A percentile compares a stretch with the other conserved stretches of the same genome.
Conservation (phyloP, 2,113 vertebrate species). For the Castor canadensis region DNA sequence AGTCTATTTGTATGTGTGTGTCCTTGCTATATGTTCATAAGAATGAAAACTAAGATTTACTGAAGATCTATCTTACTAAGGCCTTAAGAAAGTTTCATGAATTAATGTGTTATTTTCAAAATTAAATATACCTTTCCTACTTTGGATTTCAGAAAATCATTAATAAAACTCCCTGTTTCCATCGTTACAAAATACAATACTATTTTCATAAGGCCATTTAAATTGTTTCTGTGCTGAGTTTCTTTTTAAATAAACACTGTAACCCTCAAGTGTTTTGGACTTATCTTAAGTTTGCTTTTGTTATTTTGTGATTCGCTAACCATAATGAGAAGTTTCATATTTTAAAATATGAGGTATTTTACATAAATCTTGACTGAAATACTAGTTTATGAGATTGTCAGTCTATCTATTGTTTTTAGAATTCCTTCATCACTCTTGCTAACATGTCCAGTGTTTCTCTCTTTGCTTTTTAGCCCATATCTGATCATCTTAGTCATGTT, state of each 20-base stretch:
- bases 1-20: background rate
- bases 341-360: background rate
- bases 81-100: constrained; percentile 1
- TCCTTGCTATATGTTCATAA: background rate
- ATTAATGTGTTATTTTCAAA: background rate
- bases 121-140: background rate
- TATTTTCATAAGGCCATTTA: background rate
- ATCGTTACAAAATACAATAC: background rate
- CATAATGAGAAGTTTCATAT: background rate
- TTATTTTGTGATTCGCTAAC: constrained; percentile 29
- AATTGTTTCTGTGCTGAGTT: background rate
- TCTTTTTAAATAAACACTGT: constrained; percentile 25
- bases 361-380: background rate
- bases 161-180: background rate
- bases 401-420: background rate
- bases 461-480: background rate
- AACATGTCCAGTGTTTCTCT: background rate
- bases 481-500: background rate
- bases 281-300: constrained; percentile 9
- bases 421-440: background rate
- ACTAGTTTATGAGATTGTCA: background rate
- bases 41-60: background rate
- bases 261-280: background rate
- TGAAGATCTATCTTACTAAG: background rate
- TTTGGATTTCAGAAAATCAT: constrained; percentile 17